Evolutionary conservation across 2,113 vertebrate species (phyloP).

Genomic region (cat (Felis catus)): F.catus_Fca126_mat1.0 CM031420.1:73101001-73101500

Average conservation of each 20-base stretch:
- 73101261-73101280: slow-evolving; percentile 24
- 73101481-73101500: neutral
- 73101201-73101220: slow-evolving; percentile 35
- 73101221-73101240: slow-evolving; percentile 22
- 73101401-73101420: neutral
- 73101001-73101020: neutral
- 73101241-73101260: slow-evolving; percentile 22
- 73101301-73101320: neutral
- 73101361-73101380: neutral
- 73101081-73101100: slow-evolving; percentile 12
- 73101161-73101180: slow-evolving; percentile 11
- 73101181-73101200: neutral
- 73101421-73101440: neutral
- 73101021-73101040: slow-evolving; percentile 11
- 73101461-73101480: neutral
- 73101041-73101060: neutral
- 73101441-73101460: neutral
- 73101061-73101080: neutral
- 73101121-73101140: neutral
- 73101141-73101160: slow-evolving; percentile 30
- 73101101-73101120: slow-evolving; percentile 26
- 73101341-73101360: neutral
- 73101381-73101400: neutral
- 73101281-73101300: slow-evolving; percentile 12
- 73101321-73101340: neutral